Evolutionary conservation across 2,888 invertebrate genomes (phyloP).

Genomic region (Chromoteleia sp.): DNA sequence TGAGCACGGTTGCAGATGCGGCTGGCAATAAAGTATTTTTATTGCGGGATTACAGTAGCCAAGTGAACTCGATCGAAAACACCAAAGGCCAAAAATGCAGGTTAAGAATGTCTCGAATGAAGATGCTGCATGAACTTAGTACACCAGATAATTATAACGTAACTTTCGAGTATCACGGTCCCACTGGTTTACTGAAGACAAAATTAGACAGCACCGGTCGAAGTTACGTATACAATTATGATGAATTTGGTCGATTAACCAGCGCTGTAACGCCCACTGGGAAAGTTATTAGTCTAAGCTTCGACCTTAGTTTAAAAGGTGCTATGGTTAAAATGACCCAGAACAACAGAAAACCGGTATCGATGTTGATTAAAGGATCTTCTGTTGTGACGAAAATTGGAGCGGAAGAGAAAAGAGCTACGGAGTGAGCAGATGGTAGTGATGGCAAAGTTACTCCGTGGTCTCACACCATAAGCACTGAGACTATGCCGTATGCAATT

Average conservation of each 20-base stretch:
- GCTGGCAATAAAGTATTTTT: constrained; percentile 95
- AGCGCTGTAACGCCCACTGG: constrained; percentile 98
- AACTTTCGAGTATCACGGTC: constrained; percentile 96
- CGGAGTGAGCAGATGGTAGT: constrained; percentile 92
- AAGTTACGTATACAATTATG: constrained; percentile 97
- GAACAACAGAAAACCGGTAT: constrained; percentile 92
- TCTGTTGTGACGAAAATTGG: constrained; percentile 93
- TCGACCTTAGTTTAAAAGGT: constrained; percentile 95
- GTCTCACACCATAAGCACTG: constrained; percentile 95
- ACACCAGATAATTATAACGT: constrained; percentile 97
- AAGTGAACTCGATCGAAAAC: constrained; percentile 97
- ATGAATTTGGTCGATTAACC: constrained; percentile 96
- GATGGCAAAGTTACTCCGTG: constrained; percentile 93
- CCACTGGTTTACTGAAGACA: constrained; percentile 94
- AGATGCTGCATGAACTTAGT: constrained; percentile 94
- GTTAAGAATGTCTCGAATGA: constrained; percentile 95
- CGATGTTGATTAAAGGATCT: constrained; percentile 94
- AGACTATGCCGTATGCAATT: constrained; percentile 95
- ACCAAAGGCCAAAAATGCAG: constrained; percentile 96
- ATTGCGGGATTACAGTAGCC: constrained; percentile 92
- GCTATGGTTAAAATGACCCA: constrained; percentile 94
- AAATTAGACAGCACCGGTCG: constrained; percentile 95
- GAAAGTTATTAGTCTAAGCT: constrained; percentile 93
- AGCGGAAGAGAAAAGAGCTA: constrained; percentile 92
- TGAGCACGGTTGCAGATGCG: constrained; percentile 96